Base-by-base conservation (phyloP, 2,888 invertebrate species). In the Coelopa pilipes region DNA sequence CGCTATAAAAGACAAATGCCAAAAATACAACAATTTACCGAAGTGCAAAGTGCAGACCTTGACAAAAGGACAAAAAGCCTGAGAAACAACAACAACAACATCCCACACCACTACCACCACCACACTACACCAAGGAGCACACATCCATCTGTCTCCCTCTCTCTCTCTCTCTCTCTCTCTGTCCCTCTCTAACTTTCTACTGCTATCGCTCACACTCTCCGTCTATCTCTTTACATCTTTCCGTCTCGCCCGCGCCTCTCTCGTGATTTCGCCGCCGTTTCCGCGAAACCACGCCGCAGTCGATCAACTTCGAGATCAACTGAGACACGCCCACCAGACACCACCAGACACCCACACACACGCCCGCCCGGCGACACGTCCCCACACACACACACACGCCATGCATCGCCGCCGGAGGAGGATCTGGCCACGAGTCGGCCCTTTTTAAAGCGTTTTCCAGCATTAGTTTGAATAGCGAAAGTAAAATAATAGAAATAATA, bases 291-390 rank as follows among this genome's bases (percentile, higher is more conserved):
- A 66, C 50, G 9, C 13, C 12, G n/a, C 49, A 70, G 73, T 63
- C 73, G 45, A 70, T 63, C n/a, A 21, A 45, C 57, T 74, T 74
- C 57, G 77, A 74, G 74, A 76, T 77, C 60, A 75, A 78, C 76
- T 78, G 72, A 76, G 50, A 55, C 24, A 63, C 50, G 55, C 34
- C 63, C 50, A 15, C 49, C n/a, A 60, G 1, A 55, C 68, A 71
- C 46, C 47, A 45, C 47, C 65, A 74, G 65, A 70, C 15, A 15
- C 70, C 63, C 19, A 74, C 75, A 73, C 47, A 45, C 17, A 47
- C 34, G 15, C 17, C 21, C 57, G 59, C 11, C 67, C 70, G 70
- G 19, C 34, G 13, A 59, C 13, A n/a, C 46, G 59, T 70, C 72
- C 67, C 57, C 47, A 71, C 59, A 74, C 60, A 67, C 59, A 60